phyloP scores from a whole-genome alignment of 2,888 invertebrate genomes.

The Perizoma affinitatum region DNA sequence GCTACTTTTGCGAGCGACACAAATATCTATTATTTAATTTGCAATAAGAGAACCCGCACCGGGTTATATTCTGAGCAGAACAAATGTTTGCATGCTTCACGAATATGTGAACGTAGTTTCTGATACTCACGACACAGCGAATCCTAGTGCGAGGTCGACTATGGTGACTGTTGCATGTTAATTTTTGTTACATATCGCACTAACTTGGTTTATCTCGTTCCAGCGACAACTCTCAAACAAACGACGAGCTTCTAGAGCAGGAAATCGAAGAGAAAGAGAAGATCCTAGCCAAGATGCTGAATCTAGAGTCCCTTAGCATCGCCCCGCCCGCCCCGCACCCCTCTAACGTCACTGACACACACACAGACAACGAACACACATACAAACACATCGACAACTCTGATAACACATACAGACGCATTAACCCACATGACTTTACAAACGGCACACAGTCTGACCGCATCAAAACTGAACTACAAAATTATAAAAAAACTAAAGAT shows the following conservation, averaged over 20 bases:
- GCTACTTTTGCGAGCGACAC: too few species aligned
- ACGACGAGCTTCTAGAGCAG: constrained; percentile 87
- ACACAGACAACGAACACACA: constrained; percentile 15
- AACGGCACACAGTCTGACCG: constrained; percentile 11
- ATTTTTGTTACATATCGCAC: too few species aligned
- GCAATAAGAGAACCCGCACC: too few species aligned
- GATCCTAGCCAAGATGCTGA: constrained; percentile 86
- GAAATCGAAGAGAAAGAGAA: constrained; percentile 91
- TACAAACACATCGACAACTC: constrained; percentile 16
- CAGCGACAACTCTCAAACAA: constrained; percentile 79
- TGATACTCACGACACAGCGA: too few species aligned
- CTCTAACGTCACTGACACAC: constrained; percentile 15
- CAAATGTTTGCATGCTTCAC: too few species aligned
- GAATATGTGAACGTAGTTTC: too few species aligned
- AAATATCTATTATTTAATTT: too few species aligned
- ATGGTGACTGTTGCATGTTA: too few species aligned
- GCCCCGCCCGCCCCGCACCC: constrained; percentile 34
- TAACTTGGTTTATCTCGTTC: constrained; percentile 29
- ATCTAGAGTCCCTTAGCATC: constrained; percentile 82
- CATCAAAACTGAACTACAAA: constrained; percentile 26
- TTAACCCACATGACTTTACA: constrained; percentile 25
- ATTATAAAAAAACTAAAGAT: neutral
- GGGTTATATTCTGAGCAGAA: too few species aligned
- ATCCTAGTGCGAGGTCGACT: too few species aligned
- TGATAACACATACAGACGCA: constrained; percentile 6